phyloP scores from a whole-genome alignment of 2,113 vertebrate species.

The Eurypyga helias region DNA sequence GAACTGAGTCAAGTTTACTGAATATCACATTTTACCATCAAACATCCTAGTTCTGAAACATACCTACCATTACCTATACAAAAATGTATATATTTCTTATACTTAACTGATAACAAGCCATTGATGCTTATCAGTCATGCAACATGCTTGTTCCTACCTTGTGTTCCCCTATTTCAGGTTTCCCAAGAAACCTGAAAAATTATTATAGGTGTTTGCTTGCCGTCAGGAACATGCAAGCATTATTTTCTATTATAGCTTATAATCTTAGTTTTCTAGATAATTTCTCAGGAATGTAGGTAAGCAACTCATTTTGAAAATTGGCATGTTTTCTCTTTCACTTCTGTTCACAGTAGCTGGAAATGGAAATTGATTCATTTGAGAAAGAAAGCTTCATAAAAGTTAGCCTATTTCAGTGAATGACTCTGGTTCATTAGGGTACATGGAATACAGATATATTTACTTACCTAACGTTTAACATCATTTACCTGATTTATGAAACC shows the following conservation, averaged over 20 bases:
- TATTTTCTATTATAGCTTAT: background rate
- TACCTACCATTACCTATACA: background rate
- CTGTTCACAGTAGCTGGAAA: background rate
- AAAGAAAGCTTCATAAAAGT: background rate
- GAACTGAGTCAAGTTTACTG: background rate
- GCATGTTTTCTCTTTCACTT: background rate
- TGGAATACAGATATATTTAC: background rate
- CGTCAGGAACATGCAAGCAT: background rate
- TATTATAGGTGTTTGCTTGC: background rate
- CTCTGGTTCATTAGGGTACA: background rate
- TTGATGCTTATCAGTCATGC: background rate
- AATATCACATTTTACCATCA: background rate
- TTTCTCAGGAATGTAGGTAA: background rate
- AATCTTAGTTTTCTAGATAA: background rate
- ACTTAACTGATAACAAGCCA: background rate
- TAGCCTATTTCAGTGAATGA: background rate
- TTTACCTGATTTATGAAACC: background rate
- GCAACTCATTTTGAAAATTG: background rate
- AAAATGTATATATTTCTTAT: background rate
- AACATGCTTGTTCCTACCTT: background rate
- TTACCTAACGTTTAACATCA: background rate
- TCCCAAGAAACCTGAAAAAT: background rate
- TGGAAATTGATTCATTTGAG: background rate
- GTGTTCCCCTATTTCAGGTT: background rate
- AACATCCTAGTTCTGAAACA: background rate